Evolutionary conservation across 2,113 vertebrate genomes (phyloP).

Genomic region (Atlantisia rogersi): DNA sequence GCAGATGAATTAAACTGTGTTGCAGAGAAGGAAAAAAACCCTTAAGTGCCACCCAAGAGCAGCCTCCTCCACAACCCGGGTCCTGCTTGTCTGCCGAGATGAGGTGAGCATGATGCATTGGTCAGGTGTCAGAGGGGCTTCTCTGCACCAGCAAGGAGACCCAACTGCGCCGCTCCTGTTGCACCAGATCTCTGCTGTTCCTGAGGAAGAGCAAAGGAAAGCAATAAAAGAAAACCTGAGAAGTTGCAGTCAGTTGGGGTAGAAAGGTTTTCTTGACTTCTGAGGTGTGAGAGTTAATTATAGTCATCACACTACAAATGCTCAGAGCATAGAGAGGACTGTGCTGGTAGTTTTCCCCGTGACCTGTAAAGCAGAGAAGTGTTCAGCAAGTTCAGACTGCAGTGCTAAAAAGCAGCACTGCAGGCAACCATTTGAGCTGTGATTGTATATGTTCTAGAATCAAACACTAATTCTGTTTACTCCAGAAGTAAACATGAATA

Average conservation of each 20-base stretch:
- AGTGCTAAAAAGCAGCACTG: neutral
- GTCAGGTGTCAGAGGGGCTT: neutral
- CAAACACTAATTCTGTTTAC: neutral
- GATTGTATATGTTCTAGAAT: neutral
- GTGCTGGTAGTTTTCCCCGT: neutral
- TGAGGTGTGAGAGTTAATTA: neutral
- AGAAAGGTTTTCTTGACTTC: neutral
- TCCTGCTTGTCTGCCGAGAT: rapidly evolving
- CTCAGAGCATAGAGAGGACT: neutral
- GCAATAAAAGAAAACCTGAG: neutral
- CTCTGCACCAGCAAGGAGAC: neutral
- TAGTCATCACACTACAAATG: neutral
- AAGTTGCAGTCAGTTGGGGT: neutral
- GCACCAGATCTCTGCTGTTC: neutral
- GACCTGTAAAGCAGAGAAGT: neutral
- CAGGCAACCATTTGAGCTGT: neutral
- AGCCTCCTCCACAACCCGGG: neutral
- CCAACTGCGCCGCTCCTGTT: neutral
- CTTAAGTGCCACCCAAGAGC: neutral
- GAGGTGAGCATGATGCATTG: neutral
- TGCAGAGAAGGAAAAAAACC: neutral
- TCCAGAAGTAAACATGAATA: neutral
- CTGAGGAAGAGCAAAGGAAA: neutral
- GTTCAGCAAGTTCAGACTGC: neutral
- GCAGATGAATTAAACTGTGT: neutral